These are phyloP conservation scores for Troides aeacus DNA, from an alignment of 2,888 invertebrate genomes.

Conservation along the genomic window DNA sequence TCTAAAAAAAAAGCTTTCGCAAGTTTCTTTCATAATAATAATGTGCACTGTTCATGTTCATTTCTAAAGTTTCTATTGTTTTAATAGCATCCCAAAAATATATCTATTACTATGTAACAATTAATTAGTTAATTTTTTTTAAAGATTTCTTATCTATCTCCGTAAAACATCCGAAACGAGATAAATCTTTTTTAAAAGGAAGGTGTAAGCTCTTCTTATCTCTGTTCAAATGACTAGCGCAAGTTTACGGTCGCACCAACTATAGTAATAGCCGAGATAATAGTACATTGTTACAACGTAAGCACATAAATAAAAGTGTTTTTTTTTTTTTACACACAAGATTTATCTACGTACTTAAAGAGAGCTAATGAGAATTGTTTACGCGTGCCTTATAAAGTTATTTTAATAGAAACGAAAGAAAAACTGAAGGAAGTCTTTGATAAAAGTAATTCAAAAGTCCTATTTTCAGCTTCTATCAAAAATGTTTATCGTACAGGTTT, in stretches of 20 bases:
- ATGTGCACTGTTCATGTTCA: no score
- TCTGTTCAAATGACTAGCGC: constrained; percentile 39
- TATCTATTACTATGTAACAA: neutral
- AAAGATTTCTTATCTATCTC: constrained; percentile 12
- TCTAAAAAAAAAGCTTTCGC: no score
- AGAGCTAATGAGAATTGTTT: neutral
- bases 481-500: no score
- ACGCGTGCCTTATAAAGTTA: neutral
- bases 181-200: constrained; percentile 26
- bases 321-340: neutral
- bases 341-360: neutral
- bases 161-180: constrained; percentile 11
- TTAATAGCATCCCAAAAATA: neutral
- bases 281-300: constrained; percentile 28
- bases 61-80: neutral
- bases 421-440: neutral
- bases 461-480: no score
- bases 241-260: constrained; percentile 58
- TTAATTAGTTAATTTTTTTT: neutral
- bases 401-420: neutral
- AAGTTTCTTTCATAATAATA: no score
- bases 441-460: no score
- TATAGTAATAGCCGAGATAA: constrained; percentile 50
- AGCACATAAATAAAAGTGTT: neutral
- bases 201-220: constrained; percentile 35